Base-by-base conservation (phyloP, 2,797 vertebrate species). In the Ispidina lecontei region DNA sequence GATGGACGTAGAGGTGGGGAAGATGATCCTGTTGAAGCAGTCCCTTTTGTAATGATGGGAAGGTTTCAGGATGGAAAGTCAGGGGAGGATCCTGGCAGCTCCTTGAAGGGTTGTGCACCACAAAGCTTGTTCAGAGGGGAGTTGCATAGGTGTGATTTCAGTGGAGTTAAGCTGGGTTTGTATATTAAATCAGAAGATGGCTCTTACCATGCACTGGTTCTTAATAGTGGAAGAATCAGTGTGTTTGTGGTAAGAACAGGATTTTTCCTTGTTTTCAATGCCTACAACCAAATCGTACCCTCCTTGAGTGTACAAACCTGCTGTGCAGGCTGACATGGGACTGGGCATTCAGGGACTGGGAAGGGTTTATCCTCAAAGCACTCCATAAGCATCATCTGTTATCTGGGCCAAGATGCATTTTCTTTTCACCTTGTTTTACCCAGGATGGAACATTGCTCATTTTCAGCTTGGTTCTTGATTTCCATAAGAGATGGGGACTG, bases 361-460 rank as follows among this genome's bases (percentile, higher is more conserved):
- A 91, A 43, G 44, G 23, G 13, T 90, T 88, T 83, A 78, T 87
- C 59, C 86, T 82, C 85, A 75, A 68, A 89, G 62, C 31, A 52
- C 31, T 70, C 52, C 4, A 0, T 51, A 51, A 81, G 12, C n/a
- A 55, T 84, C 58, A 14, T 59, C 58, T 71, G 21, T 59, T 84
- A 69, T 37, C 54, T 62, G 33, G 55, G 64, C 68, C 49, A 63
- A 92, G 70, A 67, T 92, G 80, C 9, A 25, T 77, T 54, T 75
- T 81, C 54, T 84, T 92, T 84, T 68, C 77, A 81, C 64, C 29
- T 79, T 65, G 44, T 60, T 94, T 90, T 87, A 69, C 41, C 85
- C 74, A 58, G 44, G 11, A 31, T 86, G 72, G 78, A 94, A 86
- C 67, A 59, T 69, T 77, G 79, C 60, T 82, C 37, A 35, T 84